phyloP scores from a whole-genome alignment of 1,140 invertebrate genomes.

The Thaumatotibia leucotreta region DNA sequence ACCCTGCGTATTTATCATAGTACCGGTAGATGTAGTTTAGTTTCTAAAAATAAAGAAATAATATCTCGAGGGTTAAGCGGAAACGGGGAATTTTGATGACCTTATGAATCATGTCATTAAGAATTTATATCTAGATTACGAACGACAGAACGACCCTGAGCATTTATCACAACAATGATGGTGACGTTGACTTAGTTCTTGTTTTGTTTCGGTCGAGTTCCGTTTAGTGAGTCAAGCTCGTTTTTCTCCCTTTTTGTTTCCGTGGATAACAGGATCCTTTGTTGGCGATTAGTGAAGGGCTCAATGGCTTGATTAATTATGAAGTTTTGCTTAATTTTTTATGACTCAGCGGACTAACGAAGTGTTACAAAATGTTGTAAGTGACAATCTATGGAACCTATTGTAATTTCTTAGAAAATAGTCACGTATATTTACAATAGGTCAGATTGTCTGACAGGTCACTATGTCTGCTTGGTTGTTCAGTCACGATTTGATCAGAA shows the following conservation, averaged over 20 bases:
- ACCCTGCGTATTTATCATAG: neutral
- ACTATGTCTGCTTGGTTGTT: neutral
- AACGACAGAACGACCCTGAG: neutral
- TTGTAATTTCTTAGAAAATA: no score
- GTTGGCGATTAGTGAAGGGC: neutral
- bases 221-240: slow-evolving; percentile 35
- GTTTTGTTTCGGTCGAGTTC: slow-evolving; percentile 10
- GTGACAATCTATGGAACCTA: no score
- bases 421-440: no score
- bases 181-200: neutral
- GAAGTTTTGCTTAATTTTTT: neutral
- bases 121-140: neutral
- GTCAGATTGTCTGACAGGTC: neutral
- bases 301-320: neutral
- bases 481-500: neutral
- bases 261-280: slow-evolving; percentile 9
- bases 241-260: slow-evolving; percentile 27
- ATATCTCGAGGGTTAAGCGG: neutral
- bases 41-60: neutral
- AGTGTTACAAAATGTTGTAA: no score
- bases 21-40: neutral
- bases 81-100: neutral
- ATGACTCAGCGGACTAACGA: neutral
- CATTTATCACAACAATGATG: neutral
- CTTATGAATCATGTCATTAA: neutral